Evolutionary conservation across 2,113 vertebrate genomes (phyloP).

Genomic region (Mastomys natalensis): DNA sequence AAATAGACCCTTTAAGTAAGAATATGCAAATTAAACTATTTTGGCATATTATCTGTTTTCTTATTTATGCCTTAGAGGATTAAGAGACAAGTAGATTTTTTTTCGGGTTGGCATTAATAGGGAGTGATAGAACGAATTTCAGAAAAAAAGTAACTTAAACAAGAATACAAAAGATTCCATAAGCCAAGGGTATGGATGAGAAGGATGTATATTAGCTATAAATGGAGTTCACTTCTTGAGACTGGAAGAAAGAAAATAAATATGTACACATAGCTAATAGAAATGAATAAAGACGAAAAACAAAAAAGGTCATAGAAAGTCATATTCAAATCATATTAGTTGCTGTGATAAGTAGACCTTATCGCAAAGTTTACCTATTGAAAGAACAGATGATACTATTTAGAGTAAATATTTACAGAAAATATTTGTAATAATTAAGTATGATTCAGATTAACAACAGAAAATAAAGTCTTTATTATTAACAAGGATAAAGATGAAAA

Average conservation of each 20-base stretch:
- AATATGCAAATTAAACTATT: conserved; percentile 26
- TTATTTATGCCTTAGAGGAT: background rate
- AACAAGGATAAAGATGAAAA: background rate
- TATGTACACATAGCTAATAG: background rate
- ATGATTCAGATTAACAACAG: background rate
- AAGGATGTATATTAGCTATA: background rate
- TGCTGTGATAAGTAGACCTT: background rate
- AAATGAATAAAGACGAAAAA: background rate
- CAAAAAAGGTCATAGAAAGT: background rate
- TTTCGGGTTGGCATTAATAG: background rate
- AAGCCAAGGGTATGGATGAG: background rate
- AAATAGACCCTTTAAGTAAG: background rate
- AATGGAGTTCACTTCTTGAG: background rate
- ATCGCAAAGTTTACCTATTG: too few species aligned
- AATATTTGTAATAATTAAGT: background rate
- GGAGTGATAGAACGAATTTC: background rate
- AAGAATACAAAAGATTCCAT: background rate
- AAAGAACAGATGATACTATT: background rate
- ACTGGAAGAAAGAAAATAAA: background rate
- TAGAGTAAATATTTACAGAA: background rate
- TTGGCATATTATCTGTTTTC: conserved; percentile 17
- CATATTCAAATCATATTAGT: background rate
- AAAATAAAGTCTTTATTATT: background rate
- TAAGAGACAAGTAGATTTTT: background rate
- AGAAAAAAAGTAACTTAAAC: conserved; percentile 38